Percentiles rank a stretch among this genome's conserved stretches.
phyloP scores from a whole-genome alignment of 2,888 invertebrate genomes.

The Melieria crassipennis region DNA sequence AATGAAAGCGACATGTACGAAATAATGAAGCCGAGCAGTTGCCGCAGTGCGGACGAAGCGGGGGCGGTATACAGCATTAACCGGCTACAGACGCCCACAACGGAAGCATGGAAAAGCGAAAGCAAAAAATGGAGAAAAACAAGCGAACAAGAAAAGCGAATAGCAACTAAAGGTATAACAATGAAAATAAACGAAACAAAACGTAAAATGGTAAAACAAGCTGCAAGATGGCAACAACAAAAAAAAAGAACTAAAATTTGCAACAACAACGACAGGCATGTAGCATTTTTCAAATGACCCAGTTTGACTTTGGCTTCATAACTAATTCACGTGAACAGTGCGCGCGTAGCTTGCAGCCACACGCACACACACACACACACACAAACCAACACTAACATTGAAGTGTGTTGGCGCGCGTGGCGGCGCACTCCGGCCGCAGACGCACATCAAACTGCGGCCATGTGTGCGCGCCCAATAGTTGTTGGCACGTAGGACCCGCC shows the following conservation, averaged over 20 bases:
- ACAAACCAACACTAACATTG: not conserved
- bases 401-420: no score
- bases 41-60: not conserved
- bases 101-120: not conserved
- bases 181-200: no score
- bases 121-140: not conserved
- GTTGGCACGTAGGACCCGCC: no score
- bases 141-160: not conserved
- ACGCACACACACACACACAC: not conserved
- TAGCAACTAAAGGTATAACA: no score
- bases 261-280: not conserved
- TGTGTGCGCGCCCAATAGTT: no score
- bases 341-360: not conserved
- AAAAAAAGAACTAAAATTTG: constrained; percentile 11
- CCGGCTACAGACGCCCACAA: not conserved
- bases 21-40: not conserved
- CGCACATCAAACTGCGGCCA: no score
- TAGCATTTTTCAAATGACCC: constrained; percentile 47
- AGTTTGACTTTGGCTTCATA: constrained; percentile 59
- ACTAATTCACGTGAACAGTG: constrained; percentile 52
- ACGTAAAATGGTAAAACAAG: no score
- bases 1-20: not conserved
- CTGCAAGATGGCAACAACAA: no score
- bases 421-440: no score
- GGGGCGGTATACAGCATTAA: not conserved